These are phyloP conservation scores for Amphiprion percula DNA, from an alignment of 2,113 vertebrate genomes.

Conservation along the genomic window DNA sequence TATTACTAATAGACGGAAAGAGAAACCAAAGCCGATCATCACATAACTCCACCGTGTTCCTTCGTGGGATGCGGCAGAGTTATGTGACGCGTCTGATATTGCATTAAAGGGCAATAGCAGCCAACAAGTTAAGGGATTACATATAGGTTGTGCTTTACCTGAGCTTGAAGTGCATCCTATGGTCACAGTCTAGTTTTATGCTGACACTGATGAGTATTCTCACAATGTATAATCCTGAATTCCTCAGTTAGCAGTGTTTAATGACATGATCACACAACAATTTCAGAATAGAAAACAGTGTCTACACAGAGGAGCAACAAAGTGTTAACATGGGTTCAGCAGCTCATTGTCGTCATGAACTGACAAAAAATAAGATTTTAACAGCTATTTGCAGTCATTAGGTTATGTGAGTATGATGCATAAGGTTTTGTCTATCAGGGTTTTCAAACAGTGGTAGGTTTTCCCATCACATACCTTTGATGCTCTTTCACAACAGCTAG, in stretches of 20 bases:
- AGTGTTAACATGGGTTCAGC: not conserved
- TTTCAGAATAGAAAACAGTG: not conserved
- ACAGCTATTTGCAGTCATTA: not conserved
- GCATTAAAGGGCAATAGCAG: not conserved
- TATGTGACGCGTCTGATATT: too few relatives aligned
- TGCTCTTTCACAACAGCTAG: conserved; percentile 89
- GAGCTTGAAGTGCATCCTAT: not conserved
- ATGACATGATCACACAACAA: not conserved
- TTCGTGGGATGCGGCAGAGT: too few relatives aligned
- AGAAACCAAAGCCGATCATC: too few relatives aligned
- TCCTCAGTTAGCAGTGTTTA: not conserved
- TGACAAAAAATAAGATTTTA: too few relatives aligned
- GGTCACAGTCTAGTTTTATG: not conserved
- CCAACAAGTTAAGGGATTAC: not conserved
- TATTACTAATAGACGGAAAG: too few relatives aligned
- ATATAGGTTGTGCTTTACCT: not conserved
- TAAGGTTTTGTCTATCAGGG: not conserved
- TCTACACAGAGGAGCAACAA: not conserved
- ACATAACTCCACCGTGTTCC: too few relatives aligned
- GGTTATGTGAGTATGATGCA: not conserved
- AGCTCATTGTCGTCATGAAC: not conserved
- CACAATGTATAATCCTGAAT: not conserved
- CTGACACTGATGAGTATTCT: not conserved
- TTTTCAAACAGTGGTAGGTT: not conserved
- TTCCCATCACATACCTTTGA: conserved; percentile 85